Percentiles rank a stretch among this genome's conserved stretches.
These are phyloP conservation scores for Perithous albicinctus DNA, from an alignment of 2,888 invertebrate species.

Conservation along the genomic window DNA sequence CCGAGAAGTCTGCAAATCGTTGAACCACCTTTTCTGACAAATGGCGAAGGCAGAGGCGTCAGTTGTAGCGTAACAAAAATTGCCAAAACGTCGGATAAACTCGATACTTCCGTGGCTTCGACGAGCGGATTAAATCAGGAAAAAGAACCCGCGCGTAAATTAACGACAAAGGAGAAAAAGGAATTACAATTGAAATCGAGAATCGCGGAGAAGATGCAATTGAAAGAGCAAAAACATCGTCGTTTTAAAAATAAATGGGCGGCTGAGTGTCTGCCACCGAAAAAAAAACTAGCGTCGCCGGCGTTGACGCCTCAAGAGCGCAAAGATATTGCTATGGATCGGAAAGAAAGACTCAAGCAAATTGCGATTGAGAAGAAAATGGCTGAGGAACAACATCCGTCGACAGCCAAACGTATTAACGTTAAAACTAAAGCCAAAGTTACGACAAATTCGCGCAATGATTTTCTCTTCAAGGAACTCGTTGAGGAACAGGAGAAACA, in stretches of 20 bases:
- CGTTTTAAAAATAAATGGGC: constrained; percentile 68
- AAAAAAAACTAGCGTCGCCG: constrained; percentile 10
- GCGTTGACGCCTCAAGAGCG: constrained; percentile 64
- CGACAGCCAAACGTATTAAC: constrained; percentile 63
- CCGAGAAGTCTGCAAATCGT: constrained; percentile 73
- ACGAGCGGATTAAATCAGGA: constrained; percentile 18
- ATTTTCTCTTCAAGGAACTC: constrained; percentile 84
- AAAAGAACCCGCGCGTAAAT: constrained; percentile 5
- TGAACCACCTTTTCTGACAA: constrained; percentile 71
- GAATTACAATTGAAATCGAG: constrained; percentile 51
- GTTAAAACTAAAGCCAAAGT: constrained; percentile 84
- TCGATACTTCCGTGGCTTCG: not conserved
- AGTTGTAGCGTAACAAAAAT: constrained; percentile 58
- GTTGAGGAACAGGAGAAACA: not conserved
- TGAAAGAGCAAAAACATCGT: constrained; percentile 68
- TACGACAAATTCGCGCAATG: constrained; percentile 86
- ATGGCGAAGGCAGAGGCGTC: constrained; percentile 60
- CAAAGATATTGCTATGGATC: constrained; percentile 82
- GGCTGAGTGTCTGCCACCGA: constrained; percentile 64
- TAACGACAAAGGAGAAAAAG: constrained; percentile 56
- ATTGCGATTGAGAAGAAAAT: constrained; percentile 84
- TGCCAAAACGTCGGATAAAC: constrained; percentile 17
- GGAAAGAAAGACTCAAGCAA: constrained; percentile 86
- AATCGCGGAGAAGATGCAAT: constrained; percentile 52
- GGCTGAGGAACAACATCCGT: constrained; percentile 72